phyloP scores from a whole-genome alignment of 1,140 invertebrate species.

The Agrilus planipennis region DNA sequence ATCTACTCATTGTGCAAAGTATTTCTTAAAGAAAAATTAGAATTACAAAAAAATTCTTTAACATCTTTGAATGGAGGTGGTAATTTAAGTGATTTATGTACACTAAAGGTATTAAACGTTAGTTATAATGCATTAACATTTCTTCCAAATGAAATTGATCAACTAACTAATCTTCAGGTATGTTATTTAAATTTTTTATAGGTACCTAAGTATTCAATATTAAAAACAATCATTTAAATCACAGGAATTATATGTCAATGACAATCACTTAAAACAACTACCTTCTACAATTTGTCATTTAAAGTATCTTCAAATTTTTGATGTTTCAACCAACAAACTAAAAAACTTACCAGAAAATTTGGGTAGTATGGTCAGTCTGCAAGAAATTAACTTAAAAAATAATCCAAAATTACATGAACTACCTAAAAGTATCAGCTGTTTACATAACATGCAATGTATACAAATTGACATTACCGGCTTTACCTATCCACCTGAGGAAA shows the following conservation, averaged over 20 bases:
- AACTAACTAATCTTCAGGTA: slow-evolving; percentile 49
- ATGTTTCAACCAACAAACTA: slow-evolving; percentile 59
- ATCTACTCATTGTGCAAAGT: slow-evolving; percentile 67
- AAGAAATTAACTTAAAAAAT: slow-evolving; percentile 41
- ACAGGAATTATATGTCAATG: slow-evolving; percentile 52
- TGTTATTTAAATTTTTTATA: slow-evolving; percentile 6
- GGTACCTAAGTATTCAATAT: not conserved
- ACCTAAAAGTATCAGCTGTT: slow-evolving; percentile 48
- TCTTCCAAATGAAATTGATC: slow-evolving; percentile 48
- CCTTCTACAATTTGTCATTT: slow-evolving; percentile 54
- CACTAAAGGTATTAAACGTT: slow-evolving; percentile 58
- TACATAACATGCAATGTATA: slow-evolving; percentile 42
- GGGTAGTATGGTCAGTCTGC: slow-evolving; percentile 46
- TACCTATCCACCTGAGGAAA: slow-evolving; percentile 47
- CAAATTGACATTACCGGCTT: slow-evolving; percentile 49
- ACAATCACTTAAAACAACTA: slow-evolving; percentile 51
- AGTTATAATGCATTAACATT: slow-evolving; percentile 53
- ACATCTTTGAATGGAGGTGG: slow-evolving; percentile 56
- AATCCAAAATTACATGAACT: slow-evolving; percentile 46
- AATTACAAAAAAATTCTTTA: slow-evolving; percentile 54
- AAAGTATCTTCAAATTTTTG: slow-evolving; percentile 47
- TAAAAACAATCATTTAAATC: slow-evolving; percentile 12
- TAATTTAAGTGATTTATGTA: slow-evolving; percentile 50
- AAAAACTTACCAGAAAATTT: slow-evolving; percentile 51
- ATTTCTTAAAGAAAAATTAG: slow-evolving; percentile 57